Base-by-base conservation (phyloP, 2,888 invertebrate species). In the Tipula lateralis region DNA sequence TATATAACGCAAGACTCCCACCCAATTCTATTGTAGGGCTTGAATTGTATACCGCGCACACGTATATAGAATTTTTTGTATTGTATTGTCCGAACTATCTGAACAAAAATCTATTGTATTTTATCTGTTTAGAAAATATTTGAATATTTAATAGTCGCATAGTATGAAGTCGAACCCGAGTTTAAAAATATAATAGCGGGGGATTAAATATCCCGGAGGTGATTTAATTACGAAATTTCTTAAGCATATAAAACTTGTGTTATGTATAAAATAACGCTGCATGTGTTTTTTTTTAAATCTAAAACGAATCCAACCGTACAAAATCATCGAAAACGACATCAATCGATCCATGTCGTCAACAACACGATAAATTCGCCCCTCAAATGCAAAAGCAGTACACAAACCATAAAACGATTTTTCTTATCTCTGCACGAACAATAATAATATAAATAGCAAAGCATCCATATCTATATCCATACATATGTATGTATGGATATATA, bases 1-100 rank as follows among this genome's bases (percentile, higher is more conserved):
- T n/a, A n/a, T 66, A 19, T 66, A 66, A 66, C 24, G 66, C 66
- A 66, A 66, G 66, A n/a, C 66, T 66, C 66, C 66, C 66, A 66
- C 66, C 66, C 66, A 66, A 66, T 66, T 24, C 66, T 24, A 24
- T 24, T 66, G 66, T 66, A 24, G 66, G 66, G 66, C 24, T 66
- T 66, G 66, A 66, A 66, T 24, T 66, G 66, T 39, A n/a, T 44
- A 16, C n/a, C 44, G n/a, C 44, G 66, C 66, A 24, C 66, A 66
- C 19, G 66, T 24, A 66, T 24, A 66, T 66, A 66, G 24, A 66
- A 12, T 66, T 24, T 66, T 44, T 39, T 39, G 36, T 39, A n/a
- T 24, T 66, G 9, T 24, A 66, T 66, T 66, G 66, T 66, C 66
- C 66, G 66, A 19, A 66, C 66, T 24, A 66, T 66, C 24, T 66